Percentiles rank a stretch among this genome's conserved stretches.
These are phyloP conservation scores for Caenorhabditis sulstoni DNA, from an alignment of 2,888 invertebrate genomes.

Conservation along the genomic window DNA sequence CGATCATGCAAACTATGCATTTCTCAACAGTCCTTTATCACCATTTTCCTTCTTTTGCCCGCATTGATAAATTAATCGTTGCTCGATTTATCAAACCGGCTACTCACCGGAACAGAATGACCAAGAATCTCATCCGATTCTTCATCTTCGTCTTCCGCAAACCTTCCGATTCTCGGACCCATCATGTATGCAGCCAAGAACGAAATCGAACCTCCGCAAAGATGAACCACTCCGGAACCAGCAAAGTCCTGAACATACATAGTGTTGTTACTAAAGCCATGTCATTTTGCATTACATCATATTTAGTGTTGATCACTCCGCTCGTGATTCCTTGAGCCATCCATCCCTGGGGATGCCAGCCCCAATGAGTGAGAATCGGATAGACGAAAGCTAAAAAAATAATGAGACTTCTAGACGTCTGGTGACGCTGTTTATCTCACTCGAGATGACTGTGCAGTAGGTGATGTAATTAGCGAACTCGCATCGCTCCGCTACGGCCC, in stretches of 20 bases:
- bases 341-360: conserved; percentile 76
- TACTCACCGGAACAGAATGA: conserved; percentile 82
- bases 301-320: conserved; percentile 66
- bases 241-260: conserved; percentile 82
- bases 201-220: conserved; percentile 79
- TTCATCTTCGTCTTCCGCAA: conserved; percentile 78
- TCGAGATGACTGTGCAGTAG: conserved; percentile 83
- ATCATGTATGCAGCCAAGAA: conserved; percentile 81
- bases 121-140: conserved; percentile 80
- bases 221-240: conserved; percentile 83
- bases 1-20: conserved; percentile 38
- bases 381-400: conserved; percentile 70
- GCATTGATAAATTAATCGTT: conserved; percentile 32
- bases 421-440: conserved; percentile 75
- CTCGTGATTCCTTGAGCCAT: conserved; percentile 71
- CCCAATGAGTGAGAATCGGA: conserved; percentile 78
- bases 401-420: conserved; percentile 17
- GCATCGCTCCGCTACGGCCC: conserved; percentile 84
- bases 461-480: conserved; percentile 83
- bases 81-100: conserved; percentile 26
- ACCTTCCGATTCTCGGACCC: conserved; percentile 83
- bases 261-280: background rate
- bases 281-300: conserved; percentile 54
- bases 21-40: conserved; percentile 30
- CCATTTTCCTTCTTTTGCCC: background rate